phyloP scores from a whole-genome alignment of 2,888 invertebrate species.

The Dicranocentrus wangi region DNA sequence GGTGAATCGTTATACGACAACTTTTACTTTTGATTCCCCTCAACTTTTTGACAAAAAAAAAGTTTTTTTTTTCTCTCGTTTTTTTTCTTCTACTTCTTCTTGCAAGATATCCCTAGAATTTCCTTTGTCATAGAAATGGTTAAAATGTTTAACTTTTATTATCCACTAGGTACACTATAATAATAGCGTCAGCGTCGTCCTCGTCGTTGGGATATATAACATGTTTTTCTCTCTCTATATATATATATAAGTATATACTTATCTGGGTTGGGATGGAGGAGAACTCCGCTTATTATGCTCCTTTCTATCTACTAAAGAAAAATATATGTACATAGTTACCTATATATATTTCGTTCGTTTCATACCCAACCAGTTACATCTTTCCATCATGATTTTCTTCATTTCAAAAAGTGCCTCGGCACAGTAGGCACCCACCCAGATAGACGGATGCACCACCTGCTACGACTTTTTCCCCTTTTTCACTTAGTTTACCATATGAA shows the following conservation, averaged over 20 bases:
- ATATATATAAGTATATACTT: too few relatives aligned
- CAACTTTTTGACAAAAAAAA: conserved; percentile 1
- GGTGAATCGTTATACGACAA: conserved; percentile 58
- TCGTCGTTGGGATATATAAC: too few relatives aligned
- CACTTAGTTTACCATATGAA: conserved; percentile 36
- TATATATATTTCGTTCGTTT: conserved; percentile 23
- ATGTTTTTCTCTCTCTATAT: too few relatives aligned
- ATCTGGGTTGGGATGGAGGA: too few relatives aligned
- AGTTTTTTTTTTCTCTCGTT: background rate
- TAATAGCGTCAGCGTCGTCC: too few relatives aligned
- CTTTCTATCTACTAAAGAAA: too few relatives aligned
- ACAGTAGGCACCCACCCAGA: conserved; percentile 20
- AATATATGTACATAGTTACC: too few relatives aligned
- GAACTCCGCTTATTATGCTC: too few relatives aligned
- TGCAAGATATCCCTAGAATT: too few relatives aligned
- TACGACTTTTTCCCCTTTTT: conserved; percentile 45
- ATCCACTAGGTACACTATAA: too few relatives aligned
- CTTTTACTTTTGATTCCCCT: conserved; percentile 23
- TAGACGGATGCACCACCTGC: conserved; percentile 64
- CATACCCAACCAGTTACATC: conserved; percentile 58
- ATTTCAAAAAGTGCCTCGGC: conserved; percentile 25
- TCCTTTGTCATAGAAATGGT: background rate
- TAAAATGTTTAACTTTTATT: background rate
- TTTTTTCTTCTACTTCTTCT: background rate
- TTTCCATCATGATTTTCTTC: conserved; percentile 49